Percentiles rank a stretch among this genome's conserved stretches.
These are phyloP conservation scores for Scomberomorus guttatus DNA, from an alignment of 2,797 vertebrate genomes.

Conservation along the genomic window DNA sequence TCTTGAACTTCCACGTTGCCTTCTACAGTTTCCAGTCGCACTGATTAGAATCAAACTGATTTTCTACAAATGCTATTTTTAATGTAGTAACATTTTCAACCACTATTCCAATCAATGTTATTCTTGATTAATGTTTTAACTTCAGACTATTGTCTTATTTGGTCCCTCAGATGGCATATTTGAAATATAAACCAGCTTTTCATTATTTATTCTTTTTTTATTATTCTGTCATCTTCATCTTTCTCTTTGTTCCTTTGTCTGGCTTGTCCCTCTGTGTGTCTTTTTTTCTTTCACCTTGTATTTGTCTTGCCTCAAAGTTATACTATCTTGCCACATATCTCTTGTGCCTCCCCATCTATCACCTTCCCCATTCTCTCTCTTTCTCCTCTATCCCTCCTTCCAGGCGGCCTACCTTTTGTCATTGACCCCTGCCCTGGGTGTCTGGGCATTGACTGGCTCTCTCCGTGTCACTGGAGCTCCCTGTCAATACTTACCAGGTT, in stretches of 20 bases:
- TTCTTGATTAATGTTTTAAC: conserved; percentile 13
- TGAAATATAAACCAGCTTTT: conserved; percentile 22
- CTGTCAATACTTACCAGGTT: conserved; percentile 90
- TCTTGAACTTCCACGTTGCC: conserved; percentile 43
- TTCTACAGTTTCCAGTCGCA: conserved; percentile 28
- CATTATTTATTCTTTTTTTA: conserved; percentile 18
- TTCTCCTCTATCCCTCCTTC: conserved; percentile 54
- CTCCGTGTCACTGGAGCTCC: conserved; percentile 86
- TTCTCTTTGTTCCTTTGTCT: conserved; percentile 43
- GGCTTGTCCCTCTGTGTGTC: conserved; percentile 20
- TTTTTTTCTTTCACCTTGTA: conserved; percentile 63
- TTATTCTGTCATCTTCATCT: conserved; percentile 12
- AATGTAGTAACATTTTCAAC: not conserved
- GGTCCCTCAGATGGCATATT: conserved; percentile 4
- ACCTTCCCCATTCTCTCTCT: conserved; percentile 47
- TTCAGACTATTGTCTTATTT: conserved; percentile 4
- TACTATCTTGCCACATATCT: conserved; percentile 72
- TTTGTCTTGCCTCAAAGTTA: conserved; percentile 62
- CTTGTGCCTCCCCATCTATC: conserved; percentile 66
- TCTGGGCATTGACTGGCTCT: conserved; percentile 86
- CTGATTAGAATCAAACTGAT: conserved; percentile 1
- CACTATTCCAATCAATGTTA: not conserved
- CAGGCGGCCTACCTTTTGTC: conserved; percentile 84
- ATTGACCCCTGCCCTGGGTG: conserved; percentile 84
- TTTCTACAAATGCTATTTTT: not conserved